Evolutionary conservation across 2,113 vertebrate genomes (phyloP).

Genomic region (Plecotus auritus): DNA sequence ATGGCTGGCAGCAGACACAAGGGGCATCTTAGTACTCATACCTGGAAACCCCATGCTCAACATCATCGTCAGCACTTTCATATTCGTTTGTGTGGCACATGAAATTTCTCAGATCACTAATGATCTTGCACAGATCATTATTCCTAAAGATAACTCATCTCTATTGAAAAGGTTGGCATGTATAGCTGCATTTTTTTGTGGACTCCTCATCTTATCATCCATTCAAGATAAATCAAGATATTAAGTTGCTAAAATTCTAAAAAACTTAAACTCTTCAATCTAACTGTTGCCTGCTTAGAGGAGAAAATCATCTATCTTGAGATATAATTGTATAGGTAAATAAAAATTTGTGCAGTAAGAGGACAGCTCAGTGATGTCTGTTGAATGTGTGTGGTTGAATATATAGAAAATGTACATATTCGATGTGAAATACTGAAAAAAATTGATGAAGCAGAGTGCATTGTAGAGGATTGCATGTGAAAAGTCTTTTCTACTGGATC

Average conservation of each 20-base stretch:
- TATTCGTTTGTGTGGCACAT: constrained; percentile 97
- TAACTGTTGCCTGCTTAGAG: constrained; percentile 57
- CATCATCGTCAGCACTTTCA: constrained; percentile 95
- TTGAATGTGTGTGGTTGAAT: constrained; percentile 64
- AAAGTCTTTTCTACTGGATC: constrained; percentile 78
- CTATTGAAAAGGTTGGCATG: constrained; percentile 89
- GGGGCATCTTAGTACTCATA: constrained; percentile 95
- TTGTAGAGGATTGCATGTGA: constrained; percentile 77
- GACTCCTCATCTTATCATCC: constrained; percentile 85
- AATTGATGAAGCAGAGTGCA: constrained; percentile 53
- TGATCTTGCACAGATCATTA: constrained; percentile 92
- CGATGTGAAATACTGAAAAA: constrained; percentile 59
- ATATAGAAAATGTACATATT: constrained; percentile 72
- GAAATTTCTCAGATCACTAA: constrained; percentile 98
- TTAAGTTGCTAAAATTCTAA: constrained; percentile 50
- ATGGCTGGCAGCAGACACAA: constrained; percentile 98
- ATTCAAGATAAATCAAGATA: constrained; percentile 78
- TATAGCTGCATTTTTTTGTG: constrained; percentile 82
- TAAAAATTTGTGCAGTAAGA: constrained; percentile 24
- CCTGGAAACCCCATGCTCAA: constrained; percentile 94
- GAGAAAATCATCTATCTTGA: constrained; percentile 65
- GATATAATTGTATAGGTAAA: constrained; percentile 20
- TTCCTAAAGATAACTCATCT: constrained; percentile 92
- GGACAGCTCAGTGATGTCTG: constrained; percentile 50
- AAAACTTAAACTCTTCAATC: constrained; percentile 56